phyloP scores from a whole-genome alignment of 2,888 invertebrate genomes.

The Neuroscelio doddi region DNA sequence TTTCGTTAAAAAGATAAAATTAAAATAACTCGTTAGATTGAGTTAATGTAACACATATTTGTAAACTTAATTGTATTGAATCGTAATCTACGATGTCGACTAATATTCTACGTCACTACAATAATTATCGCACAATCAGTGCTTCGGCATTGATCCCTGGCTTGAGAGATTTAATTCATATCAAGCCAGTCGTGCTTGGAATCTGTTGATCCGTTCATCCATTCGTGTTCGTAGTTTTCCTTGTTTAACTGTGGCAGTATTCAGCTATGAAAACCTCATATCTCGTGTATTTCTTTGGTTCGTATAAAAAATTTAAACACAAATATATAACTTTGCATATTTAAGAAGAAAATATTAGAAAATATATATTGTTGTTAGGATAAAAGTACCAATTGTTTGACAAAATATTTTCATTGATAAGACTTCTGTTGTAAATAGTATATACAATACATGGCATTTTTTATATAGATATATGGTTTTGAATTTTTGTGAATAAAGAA shows the following conservation, averaged over 20 bases:
- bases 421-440: too few species aligned
- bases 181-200: constrained; percentile 20
- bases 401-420: too few species aligned
- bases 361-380: too few species aligned
- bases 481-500: too few species aligned
- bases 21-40: too few species aligned
- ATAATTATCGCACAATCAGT: constrained; percentile 36
- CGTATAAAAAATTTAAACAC: constrained; percentile 27
- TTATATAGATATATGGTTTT: too few species aligned
- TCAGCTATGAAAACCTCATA: constrained; percentile 18
- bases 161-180: constrained; percentile 34
- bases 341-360: too few species aligned
- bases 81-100: constrained; percentile 19
- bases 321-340: too few species aligned
- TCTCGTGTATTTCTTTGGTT: constrained; percentile 25
- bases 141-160: constrained; percentile 30
- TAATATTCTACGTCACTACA: constrained; percentile 25
- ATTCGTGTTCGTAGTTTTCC: constrained; percentile 17
- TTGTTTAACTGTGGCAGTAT: constrained; percentile 3
- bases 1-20: too few species aligned
- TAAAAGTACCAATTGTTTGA: too few species aligned
- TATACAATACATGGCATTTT: too few species aligned
- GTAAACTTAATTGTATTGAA: constrained; percentile 18
- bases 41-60: too few species aligned
- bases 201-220: constrained; percentile 33